Conservation (phyloP, 2,888 invertebrate genomes). For the Cephus rjabovi region DNA sequence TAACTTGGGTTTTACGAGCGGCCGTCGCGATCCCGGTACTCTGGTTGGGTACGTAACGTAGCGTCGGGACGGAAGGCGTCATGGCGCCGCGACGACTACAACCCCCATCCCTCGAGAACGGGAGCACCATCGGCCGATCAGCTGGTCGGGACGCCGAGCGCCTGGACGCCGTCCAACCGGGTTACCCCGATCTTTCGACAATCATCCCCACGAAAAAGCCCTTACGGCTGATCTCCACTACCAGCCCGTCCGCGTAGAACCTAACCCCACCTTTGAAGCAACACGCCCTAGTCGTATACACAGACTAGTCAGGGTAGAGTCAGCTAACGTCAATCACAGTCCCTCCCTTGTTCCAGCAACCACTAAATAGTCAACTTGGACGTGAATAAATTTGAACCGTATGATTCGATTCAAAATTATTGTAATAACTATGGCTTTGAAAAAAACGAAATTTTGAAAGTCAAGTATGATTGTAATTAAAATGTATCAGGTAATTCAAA, state of each 20-base stretch:
- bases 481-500: not conserved
- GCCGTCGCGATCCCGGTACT: conserved; percentile 32
- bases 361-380: not conserved
- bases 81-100: conserved; percentile 60
- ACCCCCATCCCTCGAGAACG: conserved; percentile 37
- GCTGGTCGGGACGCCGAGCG: conserved; percentile 50
- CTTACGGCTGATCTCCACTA: conserved; percentile 15
- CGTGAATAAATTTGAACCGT: not conserved
- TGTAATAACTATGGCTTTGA: not conserved
- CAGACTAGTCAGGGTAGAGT: not conserved
- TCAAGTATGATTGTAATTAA: not conserved
- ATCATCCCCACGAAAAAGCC: conserved; percentile 1
- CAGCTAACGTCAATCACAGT: not conserved
- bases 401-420: not conserved
- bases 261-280: not conserved
- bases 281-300: not conserved
- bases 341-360: not conserved
- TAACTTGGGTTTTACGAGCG: conserved; percentile 61
- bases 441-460: not conserved
- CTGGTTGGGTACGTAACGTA: conserved; percentile 9
- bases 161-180: conserved; percentile 64
- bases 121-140: conserved; percentile 49
- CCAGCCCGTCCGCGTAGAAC: not conserved
- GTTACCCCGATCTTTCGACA: conserved; percentile 47
- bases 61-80: conserved; percentile 31